Base-by-base conservation (phyloP, 2,888 invertebrate genomes). In the Orthosia incerta region DNA sequence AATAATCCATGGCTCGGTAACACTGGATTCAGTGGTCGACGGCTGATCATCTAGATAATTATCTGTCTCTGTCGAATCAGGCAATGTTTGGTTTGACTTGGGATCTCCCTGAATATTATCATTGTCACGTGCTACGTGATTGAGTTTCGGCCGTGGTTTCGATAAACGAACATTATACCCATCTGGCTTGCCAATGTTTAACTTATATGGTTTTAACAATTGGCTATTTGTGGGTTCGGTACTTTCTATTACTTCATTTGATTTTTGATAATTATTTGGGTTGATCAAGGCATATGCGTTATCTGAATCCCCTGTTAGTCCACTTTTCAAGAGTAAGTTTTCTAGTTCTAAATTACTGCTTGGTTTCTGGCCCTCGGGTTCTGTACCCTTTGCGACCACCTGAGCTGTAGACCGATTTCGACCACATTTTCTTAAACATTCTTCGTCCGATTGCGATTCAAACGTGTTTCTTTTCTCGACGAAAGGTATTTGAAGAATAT, bases 331-430 rank as follows among this genome's bases (percentile, higher is more conserved):
- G 26, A 18, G 5, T 46, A 26, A 3, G 7, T 55, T 26, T 50
- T 61, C 15, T 45, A 13, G 15, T 45, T 26, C 13, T 61, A n/a
- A 76, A 61, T 46, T 26, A 26, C 31, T 16, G 18, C 13, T 71
- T 64, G 12, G 13, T 4, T 53, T 13, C 20, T 4, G 26, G 45
- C 31, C 20, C 5, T 64, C 57, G 50, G 57, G 50, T 76, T 65
- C 72, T 80, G 72, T 61, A 68, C 11, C 31, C 26, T 53, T 76
- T 68, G 76, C 80, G 71, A 67, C 56, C 48, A 64, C 31, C 16
- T 68, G 59, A 45, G 23, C 12, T 11, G 31, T 57, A 65, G 12
- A 53, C 12, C 0, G 16, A 57, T 45, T 64, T 18, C 18, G 15
- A 39, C 2, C 4, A 79, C 70, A 75, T 23, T 39, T 79, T 70